phyloP scores from a whole-genome alignment of 92 coral and sea anemone species.

The Paragorgia papillata region DNA sequence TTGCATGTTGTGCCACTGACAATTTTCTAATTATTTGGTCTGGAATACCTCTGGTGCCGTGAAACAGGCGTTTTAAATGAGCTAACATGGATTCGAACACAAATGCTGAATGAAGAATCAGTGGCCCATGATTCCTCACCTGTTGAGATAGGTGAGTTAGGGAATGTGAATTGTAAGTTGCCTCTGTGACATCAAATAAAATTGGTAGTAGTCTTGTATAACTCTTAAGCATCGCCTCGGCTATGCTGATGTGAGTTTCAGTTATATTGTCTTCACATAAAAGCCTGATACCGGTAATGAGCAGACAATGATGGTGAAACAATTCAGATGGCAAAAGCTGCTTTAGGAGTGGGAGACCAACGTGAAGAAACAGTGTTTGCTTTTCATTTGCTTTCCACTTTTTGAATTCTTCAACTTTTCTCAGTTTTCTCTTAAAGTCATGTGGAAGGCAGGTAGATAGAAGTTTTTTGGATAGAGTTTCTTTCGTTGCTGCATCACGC shows the following conservation, averaged over 20 bases:
- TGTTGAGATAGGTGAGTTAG: slow-evolving; percentile 66
- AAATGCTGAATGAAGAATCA: slow-evolving; percentile 63
- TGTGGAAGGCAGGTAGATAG: slow-evolving; percentile 36
- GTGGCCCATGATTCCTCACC: slow-evolving; percentile 67
- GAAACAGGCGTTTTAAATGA: slow-evolving; percentile 66
- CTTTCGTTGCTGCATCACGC: slow-evolving; percentile 9
- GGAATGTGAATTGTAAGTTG: slow-evolving; percentile 66
- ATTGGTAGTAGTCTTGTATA: slow-evolving; percentile 63
- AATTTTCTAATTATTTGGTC: slow-evolving; percentile 65
- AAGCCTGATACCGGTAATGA: slow-evolving; percentile 62
- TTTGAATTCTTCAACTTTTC: slow-evolving; percentile 63
- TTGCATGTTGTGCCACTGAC: slow-evolving; percentile 64
- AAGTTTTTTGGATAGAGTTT: not conserved
- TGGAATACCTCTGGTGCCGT: slow-evolving; percentile 71
- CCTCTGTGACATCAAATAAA: slow-evolving; percentile 49
- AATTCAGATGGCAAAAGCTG: slow-evolving; percentile 50
- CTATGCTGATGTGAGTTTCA: slow-evolving; percentile 56
- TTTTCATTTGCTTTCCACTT: no score
- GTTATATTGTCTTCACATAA: slow-evolving; percentile 59
- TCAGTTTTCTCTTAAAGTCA: slow-evolving; percentile 69
- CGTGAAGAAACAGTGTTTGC: slow-evolving; percentile 68
- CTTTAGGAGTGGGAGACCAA: slow-evolving; percentile 64
- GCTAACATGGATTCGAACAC: slow-evolving; percentile 74
- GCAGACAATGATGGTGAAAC: slow-evolving; percentile 63
- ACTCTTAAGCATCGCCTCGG: slow-evolving; percentile 64